Base-by-base conservation (phyloP, 2,113 vertebrate genomes). In the Caranx melampygus region DNA sequence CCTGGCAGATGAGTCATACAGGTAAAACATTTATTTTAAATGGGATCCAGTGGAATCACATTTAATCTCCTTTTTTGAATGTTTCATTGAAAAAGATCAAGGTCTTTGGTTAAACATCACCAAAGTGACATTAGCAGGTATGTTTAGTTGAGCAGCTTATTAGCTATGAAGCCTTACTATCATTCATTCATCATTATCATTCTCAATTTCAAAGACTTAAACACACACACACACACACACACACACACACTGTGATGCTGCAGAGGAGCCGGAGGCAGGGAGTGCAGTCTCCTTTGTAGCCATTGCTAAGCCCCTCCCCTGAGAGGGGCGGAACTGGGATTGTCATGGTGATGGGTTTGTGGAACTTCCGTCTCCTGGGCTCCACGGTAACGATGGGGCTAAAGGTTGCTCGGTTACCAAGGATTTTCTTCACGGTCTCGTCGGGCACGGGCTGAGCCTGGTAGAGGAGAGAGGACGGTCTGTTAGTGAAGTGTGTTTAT, bases 291-390 rank as follows among this genome's bases (percentile, higher is more conserved):
- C 97, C 97, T 92, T 97, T 97, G 92, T 98, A 98, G 54, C 97
- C 97, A 3, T 95, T 95, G 67, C 83, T 89, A 21, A 94, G 88
- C 5, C 97, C 97, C 94, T 98, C 97, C 84, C 97, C 97, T 0
- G 98, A 98, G 0, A 97, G 96, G 0, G 97, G 97, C 0, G 98
- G 98, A 79, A 99, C 95, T 0, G 98, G 98, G 89, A 99, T 98
- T 31, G 97, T 99, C 98, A 99, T 99, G 18, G 98, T 99, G 93
- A 99, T 99, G 3, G 98, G 98, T 71, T 99, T 99, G 92, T 99
- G 98, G 88, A 99, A 99, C 94, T 99, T 99, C 84, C 98, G 96
- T 71, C 98, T 96, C 49, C 98, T 95, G 34, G 98, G 98, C 90
- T 99, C 98, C 94, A 99, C 98, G 1, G 98, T 99, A 79, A 99